phyloP scores from a whole-genome alignment of 1,140 invertebrate genomes.

The Liolophura sinensis region DNA sequence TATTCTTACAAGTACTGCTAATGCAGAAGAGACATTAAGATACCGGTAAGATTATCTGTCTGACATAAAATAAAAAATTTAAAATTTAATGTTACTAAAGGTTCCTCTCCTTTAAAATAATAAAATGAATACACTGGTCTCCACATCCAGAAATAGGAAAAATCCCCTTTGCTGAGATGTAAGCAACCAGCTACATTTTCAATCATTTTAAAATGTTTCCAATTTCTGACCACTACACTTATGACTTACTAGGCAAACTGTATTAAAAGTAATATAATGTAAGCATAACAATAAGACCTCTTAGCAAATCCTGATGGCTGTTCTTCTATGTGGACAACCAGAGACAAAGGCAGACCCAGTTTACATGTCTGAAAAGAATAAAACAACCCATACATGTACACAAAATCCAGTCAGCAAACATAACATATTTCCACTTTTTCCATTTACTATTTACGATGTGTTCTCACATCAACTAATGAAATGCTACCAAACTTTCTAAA shows the following conservation, averaged over 20 bases:
- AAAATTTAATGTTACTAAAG: neutral
- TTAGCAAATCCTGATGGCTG: constrained; percentile 73
- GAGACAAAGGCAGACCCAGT: constrained; percentile 70
- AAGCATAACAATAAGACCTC: constrained; percentile 32
- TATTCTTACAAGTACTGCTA: too few relatives aligned
- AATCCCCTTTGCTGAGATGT: neutral
- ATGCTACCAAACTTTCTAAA: too few relatives aligned
- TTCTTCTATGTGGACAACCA: constrained; percentile 78
- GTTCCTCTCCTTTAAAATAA: too few relatives aligned
- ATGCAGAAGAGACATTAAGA: too few relatives aligned
- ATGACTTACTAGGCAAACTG: neutral
- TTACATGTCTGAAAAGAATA: constrained; percentile 62
- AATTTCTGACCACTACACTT: neutral
- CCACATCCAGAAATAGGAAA: neutral
- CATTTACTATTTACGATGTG: too few relatives aligned
- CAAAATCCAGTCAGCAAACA: neutral
- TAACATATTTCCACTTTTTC: too few relatives aligned
- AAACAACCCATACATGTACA: constrained; percentile 60
- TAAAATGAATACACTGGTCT: neutral
- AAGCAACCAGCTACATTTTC: neutral
- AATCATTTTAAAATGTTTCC: neutral
- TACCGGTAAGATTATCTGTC: too few relatives aligned
- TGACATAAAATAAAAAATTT: too few relatives aligned
- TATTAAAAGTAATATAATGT: neutral
- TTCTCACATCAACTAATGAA: too few relatives aligned